Evolutionary conservation across 1,140 invertebrate species (phyloP).

Genomic region (Bombus terrestris): DNA sequence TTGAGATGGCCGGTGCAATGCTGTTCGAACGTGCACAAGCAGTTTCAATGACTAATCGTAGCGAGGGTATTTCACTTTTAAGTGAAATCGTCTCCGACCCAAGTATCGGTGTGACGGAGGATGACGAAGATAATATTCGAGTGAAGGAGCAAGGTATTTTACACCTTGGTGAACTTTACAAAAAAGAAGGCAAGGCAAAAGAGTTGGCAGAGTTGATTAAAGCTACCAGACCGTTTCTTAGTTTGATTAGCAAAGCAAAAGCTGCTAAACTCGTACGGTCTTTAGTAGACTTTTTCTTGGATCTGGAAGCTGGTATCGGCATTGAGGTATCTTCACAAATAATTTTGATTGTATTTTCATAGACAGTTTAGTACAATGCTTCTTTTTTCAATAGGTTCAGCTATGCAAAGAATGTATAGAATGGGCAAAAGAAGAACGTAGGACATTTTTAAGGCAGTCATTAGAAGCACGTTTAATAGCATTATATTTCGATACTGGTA

Average conservation of each 20-base stretch:
- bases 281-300: conserved; percentile 98
- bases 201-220: conserved; percentile 97
- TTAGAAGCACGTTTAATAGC: conserved; percentile 96
- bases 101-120: conserved; percentile 85
- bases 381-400: conserved; percentile 84
- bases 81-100: conserved; percentile 89
- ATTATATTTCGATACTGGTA: conserved; percentile 96
- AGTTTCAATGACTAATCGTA: conserved; percentile 87
- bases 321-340: conserved; percentile 85
- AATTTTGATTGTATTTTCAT: not conserved
- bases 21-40: conserved; percentile 91
- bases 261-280: conserved; percentile 98
- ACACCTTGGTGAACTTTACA: conserved; percentile 94
- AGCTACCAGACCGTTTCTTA: conserved; percentile 96
- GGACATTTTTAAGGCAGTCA: conserved; percentile 98
- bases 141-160: conserved; percentile 95
- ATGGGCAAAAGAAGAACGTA: conserved; percentile 98
- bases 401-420: conserved; percentile 98
- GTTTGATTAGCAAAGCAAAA: conserved; percentile 98
- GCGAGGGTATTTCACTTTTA: conserved; percentile 87
- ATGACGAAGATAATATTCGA: conserved; percentile 93
- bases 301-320: conserved; percentile 96
- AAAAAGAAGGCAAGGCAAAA: conserved; percentile 96
- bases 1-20: conserved; percentile 91
- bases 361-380: not conserved